These are phyloP conservation scores for Lepidostoma basale DNA, from an alignment of 1,140 invertebrate species.

Conservation along the genomic window DNA sequence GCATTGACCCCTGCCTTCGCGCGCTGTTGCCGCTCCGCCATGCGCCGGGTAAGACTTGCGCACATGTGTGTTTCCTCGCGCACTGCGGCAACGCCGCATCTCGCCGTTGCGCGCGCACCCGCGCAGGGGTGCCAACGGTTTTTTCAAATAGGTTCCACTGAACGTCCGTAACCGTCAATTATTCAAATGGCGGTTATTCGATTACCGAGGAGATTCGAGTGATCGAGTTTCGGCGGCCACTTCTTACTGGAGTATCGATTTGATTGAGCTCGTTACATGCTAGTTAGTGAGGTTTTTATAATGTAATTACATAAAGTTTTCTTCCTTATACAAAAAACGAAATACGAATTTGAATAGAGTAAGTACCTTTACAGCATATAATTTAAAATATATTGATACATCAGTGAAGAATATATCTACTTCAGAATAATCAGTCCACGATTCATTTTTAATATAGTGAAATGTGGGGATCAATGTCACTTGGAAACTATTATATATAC, in stretches of 20 bases:
- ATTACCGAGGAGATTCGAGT: neutral
- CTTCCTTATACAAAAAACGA: too few relatives aligned
- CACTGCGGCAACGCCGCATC: neutral
- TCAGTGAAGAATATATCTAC: too few relatives aligned
- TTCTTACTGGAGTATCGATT: constrained; percentile 8
- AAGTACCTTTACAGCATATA: too few relatives aligned
- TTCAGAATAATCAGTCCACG: too few relatives aligned
- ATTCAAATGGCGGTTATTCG: constrained; percentile 18
- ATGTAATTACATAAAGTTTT: constrained; percentile 7
- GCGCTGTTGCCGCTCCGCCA: constrained; percentile 10
- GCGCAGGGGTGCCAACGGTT: constrained; percentile 23
- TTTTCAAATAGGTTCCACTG: neutral
- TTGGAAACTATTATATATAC: too few relatives aligned
- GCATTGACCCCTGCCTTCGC: constrained; percentile 15
- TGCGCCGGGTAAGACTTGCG: neutral
- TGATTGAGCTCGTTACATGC: constrained; percentile 17
- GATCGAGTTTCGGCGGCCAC: neutral
- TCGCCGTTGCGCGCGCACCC: constrained; percentile 8
- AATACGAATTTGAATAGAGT: too few relatives aligned
- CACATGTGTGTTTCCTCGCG: neutral
- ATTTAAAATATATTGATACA: too few relatives aligned
- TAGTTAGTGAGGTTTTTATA: constrained; percentile 7
- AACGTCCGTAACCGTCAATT: constrained; percentile 19
- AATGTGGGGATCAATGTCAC: too few relatives aligned
- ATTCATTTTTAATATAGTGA: too few relatives aligned